Conservation (phyloP, 2,888 invertebrate genomes). For the Conchocele bisecta region DNA sequence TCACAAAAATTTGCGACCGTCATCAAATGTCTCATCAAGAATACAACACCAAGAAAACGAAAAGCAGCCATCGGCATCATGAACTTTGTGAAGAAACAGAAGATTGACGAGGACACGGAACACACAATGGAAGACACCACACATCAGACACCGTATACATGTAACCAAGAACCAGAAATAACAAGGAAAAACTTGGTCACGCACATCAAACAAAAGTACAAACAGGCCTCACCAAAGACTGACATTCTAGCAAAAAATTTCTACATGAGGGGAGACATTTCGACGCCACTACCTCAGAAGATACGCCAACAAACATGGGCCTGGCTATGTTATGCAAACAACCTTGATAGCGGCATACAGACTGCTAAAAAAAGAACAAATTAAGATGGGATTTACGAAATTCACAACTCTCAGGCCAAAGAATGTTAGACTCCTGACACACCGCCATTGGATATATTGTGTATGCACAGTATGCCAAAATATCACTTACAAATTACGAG, state of each 20-base stretch:
- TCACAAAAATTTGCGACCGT: conserved; percentile 30
- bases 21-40: conserved; percentile 29
- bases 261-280: conserved; percentile 1
- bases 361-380: neutral
- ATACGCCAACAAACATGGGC: neutral
- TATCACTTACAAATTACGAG: neutral
- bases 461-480: neutral
- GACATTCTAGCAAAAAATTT: neutral
- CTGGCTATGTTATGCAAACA: neutral
- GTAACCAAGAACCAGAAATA: neutral
- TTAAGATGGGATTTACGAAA: neutral
- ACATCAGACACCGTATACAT: too few relatives aligned
- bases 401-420: neutral
- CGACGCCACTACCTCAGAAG: conserved; percentile 14
- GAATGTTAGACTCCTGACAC: neutral
- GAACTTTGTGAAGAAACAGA: too few relatives aligned
- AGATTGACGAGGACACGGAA: too few relatives aligned
- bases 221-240: too few relatives aligned
- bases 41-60: conserved; percentile 27
- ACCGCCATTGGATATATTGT: neutral
- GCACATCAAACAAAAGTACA: neutral
- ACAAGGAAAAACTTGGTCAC: neutral
- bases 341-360: neutral
- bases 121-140: too few relatives aligned
- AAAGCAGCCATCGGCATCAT: neutral